phyloP scores from a whole-genome alignment of 2,888 invertebrate genomes.

The Apantesis nais region DNA sequence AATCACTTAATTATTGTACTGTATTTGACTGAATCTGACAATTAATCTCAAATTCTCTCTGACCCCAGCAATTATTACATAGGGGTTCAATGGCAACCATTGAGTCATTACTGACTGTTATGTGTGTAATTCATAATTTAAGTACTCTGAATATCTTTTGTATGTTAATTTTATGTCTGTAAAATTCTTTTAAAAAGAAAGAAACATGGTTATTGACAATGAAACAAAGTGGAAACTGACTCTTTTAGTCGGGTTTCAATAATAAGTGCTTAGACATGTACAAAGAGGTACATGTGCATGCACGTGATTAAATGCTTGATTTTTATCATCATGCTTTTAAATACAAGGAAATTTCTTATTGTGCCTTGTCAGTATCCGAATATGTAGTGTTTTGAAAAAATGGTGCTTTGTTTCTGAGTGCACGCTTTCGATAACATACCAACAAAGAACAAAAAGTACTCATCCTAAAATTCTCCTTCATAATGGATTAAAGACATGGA shows the following conservation, averaged over 20 bases:
- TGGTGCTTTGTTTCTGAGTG: constrained; percentile 32
- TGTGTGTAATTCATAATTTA: not conserved
- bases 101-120: not conserved
- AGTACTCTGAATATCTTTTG: not conserved
- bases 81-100: not conserved
- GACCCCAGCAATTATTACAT: not conserved
- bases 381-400: constrained; percentile 31
- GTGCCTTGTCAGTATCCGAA: too few relatives aligned
- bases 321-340: constrained; percentile 37
- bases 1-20: too few relatives aligned
- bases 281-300: constrained; percentile 16
- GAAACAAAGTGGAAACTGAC: not conserved
- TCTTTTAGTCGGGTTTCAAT: not conserved
- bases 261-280: constrained; percentile 3
- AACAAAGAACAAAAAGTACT: not conserved
- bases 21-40: not conserved
- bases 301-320: constrained; percentile 33
- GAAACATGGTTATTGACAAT: not conserved
- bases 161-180: not conserved
- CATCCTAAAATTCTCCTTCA: too few relatives aligned
- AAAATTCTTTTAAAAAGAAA: not conserved
- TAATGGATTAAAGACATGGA: too few relatives aligned
- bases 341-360: constrained; percentile 42
- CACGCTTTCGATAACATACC: constrained; percentile 4
- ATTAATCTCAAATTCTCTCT: not conserved